A percentile compares a stretch with the other conserved stretches of the same genome.
Conservation (phyloP, 1,140 invertebrate genomes). For the Eueides isabella region DNA sequence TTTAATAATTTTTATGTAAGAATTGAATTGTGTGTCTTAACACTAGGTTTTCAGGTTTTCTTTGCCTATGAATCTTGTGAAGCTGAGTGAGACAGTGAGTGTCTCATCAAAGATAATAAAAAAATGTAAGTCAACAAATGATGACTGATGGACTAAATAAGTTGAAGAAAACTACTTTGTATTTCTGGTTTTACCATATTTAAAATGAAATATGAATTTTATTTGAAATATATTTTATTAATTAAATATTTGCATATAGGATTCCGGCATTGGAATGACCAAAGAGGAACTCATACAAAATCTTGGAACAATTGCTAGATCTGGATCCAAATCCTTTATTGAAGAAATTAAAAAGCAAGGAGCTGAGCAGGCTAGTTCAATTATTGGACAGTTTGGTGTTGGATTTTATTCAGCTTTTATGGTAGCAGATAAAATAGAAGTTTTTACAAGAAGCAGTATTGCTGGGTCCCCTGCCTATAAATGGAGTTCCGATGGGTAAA, state of each 20-base stretch:
- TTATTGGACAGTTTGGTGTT: constrained; percentile 99
- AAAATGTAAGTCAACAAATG: no score
- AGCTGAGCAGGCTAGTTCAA: constrained; percentile 86
- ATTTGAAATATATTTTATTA: not conserved
- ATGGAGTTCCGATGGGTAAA: constrained; percentile 95
- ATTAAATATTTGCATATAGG: constrained; percentile 74
- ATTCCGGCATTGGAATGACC: constrained; percentile 97
- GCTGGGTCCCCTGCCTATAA: constrained; percentile 87
- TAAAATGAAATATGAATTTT: not conserved
- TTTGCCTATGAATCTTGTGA: no score
- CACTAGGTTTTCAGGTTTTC: no score
- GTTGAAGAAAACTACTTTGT: no score
- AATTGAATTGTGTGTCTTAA: no score
- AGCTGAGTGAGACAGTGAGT: no score
- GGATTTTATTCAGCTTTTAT: constrained; percentile 99
- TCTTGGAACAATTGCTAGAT: constrained; percentile 97
- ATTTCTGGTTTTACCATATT: no score
- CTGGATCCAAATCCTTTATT: constrained; percentile 97
- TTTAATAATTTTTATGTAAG: no score
- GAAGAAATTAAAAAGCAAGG: constrained; percentile 91
- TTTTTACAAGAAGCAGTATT: constrained; percentile 89
- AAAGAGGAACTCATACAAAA: constrained; percentile 95
- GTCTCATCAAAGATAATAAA: no score
- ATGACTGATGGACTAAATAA: no score
- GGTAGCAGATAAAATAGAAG: constrained; percentile 97